Evolutionary conservation across 2,888 invertebrate genomes (phyloP), one percentile per base, ranked within the genome.

Genomic region (Hypercompe scribonia): DNA sequence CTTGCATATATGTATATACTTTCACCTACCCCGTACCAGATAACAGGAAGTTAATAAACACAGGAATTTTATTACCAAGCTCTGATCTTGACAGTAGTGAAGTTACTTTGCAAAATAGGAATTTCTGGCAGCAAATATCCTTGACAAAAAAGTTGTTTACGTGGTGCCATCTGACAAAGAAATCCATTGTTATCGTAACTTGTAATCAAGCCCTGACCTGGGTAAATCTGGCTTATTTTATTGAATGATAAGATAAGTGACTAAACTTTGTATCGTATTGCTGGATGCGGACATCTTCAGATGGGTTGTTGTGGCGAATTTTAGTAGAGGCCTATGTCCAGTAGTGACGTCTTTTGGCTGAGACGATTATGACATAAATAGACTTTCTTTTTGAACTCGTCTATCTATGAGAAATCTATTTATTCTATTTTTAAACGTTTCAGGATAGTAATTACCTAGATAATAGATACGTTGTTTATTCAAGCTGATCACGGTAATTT

Each of bases 21-120:
- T 58, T 28, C 28, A 58, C 11, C 28, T 58, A 28, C 28, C n/a
- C 28, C 3, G 28, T n/a, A 28, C 28, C 58, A 58, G 13, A 58
- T 28, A 58, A 58, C 11, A 58, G 58, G 58, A 58, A 58, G 58
- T 58, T 58, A 58, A 58, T 58, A 28, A 58, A 28, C 58, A 58
- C 13, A 58, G 28, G n/a, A 28, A 58, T 58, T 58, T 58, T 58
- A 58, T 58, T 58, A 58, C 28, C 28, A 13, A 58, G 58, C 58
- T 28, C 58, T 58, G 58, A 58, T 28, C 3, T 58, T 13, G 58
- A 13, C n/a, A 7, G 28, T 13, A 28, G 13, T 58, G 58, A 58
- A 13, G 58, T 58, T 58, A 24, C 28, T 58, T 58, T 58, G 58
- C 58, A 58, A 58, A 58, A 58, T 58, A 28, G 28, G n/a, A 58